These are phyloP conservation scores for Phoxinus dragarum DNA, from an alignment of 2,797 vertebrate genomes.

Conservation along the genomic window DNA sequence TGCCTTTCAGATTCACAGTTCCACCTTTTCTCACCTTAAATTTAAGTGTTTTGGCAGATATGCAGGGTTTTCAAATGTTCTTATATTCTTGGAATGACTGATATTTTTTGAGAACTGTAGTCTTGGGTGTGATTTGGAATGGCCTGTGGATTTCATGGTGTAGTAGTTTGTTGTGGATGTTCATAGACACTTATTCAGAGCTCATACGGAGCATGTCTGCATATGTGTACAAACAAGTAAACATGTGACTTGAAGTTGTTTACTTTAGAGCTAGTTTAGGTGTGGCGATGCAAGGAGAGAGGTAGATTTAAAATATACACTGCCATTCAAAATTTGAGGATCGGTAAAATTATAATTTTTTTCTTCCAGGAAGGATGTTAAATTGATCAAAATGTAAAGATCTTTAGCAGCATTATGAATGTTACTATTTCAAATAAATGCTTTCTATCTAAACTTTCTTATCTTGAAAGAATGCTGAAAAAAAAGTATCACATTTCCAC, in stretches of 20 bases:
- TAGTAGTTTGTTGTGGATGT: background rate
- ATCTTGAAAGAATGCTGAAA: background rate
- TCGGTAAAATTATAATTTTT: no score
- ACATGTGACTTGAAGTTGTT: background rate
- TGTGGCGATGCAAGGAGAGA: background rate
- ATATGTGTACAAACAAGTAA: conserved; percentile 24
- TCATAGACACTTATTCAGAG: background rate
- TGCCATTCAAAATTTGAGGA: background rate
- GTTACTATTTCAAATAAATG: background rate
- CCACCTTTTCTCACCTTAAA: conserved; percentile 26
- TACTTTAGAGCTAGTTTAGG: conserved; percentile 1
- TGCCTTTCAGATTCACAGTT: conserved; percentile 12
- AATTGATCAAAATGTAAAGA: background rate
- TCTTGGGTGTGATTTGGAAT: background rate
- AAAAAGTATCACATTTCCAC: background rate
- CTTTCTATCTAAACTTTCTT: background rate
- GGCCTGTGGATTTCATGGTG: background rate
- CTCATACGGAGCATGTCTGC: conserved; percentile 6
- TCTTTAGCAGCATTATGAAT: background rate
- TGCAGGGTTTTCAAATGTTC: background rate
- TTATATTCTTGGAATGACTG: background rate
- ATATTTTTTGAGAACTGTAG: background rate
- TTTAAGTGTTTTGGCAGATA: background rate
- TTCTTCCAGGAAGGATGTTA: background rate
- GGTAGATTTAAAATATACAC: background rate